Base-by-base conservation (phyloP, 2,797 vertebrate species). In the Coccyzus lansbergi region DNA sequence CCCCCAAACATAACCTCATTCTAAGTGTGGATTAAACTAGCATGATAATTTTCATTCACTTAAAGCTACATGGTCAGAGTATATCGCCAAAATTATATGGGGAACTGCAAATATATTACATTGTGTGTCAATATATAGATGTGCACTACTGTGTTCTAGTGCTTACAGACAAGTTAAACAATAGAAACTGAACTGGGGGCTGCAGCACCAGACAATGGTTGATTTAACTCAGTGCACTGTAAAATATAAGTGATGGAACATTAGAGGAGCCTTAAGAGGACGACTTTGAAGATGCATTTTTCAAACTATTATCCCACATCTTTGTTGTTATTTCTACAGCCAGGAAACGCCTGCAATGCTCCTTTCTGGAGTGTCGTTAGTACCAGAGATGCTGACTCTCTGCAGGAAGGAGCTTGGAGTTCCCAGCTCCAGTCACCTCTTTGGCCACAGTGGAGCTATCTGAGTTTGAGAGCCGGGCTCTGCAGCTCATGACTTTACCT, bases 351-450 rank as follows among this genome's bases (percentile, higher is more conserved):
- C 44, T 34, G 36, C 0, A 8, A 21, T 0, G 1, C 8, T 55
- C 53, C 38, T 68, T 31, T 1, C 0, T 1, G 2, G 19, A 51
- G 40, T 49, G 51, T 13, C 2, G 0, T 20, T 15, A 6, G 34
- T 3, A 13, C 38, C 34, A 1, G 6, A 71, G 48, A 38, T 22
- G 29, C 7, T 0, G 0, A 22, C 19, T 48, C 1, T 0, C 28
- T 28, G 25, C 0, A 4, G 26, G 58, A 12, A 20, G 46, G 36
- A 56, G 21, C 28, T n/a, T 0, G 0, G 20, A 26, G 19, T n/a
- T 51, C 40, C 24, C 42, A 38, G 24, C 48, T 62, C 52, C 71
- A 67, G 56, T 24, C 1, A 0, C 48, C 36, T n/a, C 18, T 29
- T 31, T 1, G 1, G n/a, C 16, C 2, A 2, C n/a, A 7, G 36